These are phyloP conservation scores for Ophiodon elongatus DNA, from an alignment of 2,113 vertebrate species.

Conservation along the genomic window DNA sequence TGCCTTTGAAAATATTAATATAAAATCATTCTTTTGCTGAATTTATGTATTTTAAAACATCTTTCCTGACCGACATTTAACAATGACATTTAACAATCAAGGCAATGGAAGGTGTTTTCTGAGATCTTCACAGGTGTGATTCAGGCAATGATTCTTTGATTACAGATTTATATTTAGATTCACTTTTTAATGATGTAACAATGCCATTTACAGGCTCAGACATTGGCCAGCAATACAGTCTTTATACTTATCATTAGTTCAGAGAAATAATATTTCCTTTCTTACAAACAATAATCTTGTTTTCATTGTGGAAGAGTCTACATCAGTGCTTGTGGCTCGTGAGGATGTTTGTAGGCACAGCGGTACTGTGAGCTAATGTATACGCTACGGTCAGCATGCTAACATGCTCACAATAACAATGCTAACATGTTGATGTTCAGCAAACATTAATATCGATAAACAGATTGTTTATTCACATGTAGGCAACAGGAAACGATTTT, in stretches of 20 bases:
- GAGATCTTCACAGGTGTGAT: conserved; percentile 14
- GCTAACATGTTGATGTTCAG: neutral
- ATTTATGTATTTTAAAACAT: conserved; percentile 77
- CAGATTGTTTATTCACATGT: too few species aligned
- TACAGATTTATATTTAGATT: neutral
- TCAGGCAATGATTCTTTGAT: neutral
- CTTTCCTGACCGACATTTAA: conserved; percentile 41
- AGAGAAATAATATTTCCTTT: neutral
- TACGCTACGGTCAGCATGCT: neutral
- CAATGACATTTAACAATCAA: conserved; percentile 61
- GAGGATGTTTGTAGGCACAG: neutral
- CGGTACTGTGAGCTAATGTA: neutral
- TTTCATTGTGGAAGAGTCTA: neutral
- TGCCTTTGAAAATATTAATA: conserved; percentile 79
- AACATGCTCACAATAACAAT: neutral
- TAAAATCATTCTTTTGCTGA: conserved; percentile 68
- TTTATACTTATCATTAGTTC: neutral
- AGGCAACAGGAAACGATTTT: neutral
- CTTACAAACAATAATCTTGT: neutral
- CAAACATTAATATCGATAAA: too few species aligned
- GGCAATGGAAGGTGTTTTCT: conserved; percentile 31
- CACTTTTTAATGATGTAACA: neutral
- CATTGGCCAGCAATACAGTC: neutral
- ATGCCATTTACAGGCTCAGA: neutral
- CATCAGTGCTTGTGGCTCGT: neutral